Evolutionary conservation across 2,888 invertebrate species (phyloP), one percentile per base, ranked within the genome.

Genomic region (Eupeodes luniger): DNA sequence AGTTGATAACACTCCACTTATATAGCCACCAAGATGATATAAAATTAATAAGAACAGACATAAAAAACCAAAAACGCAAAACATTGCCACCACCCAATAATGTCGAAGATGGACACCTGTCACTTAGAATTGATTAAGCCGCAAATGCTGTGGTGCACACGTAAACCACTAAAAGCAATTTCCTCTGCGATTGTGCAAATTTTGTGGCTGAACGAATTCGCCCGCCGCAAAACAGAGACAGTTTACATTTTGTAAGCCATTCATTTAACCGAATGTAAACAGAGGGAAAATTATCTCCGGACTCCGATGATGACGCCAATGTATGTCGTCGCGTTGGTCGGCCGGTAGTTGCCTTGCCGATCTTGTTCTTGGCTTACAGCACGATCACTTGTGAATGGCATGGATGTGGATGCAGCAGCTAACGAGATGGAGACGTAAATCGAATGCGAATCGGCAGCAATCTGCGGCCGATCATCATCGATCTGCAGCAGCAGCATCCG

Each of bases 101-200:
- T 64, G 74, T 27, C 44, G 66, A 72, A 51, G 75, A 82, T 59
- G 62, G 76, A 78, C 86, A 87, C 87, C 87, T 87, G 87, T 87
- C 87, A 83, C 80, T 87, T 83, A 66, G 79, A 84, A 85, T 77
- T 84, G 85, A 70, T 69, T 70, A 69, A 40, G 77, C 88, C 81
- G 78, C 85, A 81, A 81, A 40, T 67, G 59, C 59, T 79, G 1
- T 7, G 5, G 34, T 36, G 55, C 40, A 62, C 85, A 85, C 81
- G 69, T 81, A 75, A 89, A 89, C 89, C 89, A 79, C 89, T 89
- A 89, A 85, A 89, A 89, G 85, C 89, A 89, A 89, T 89, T 89
- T 89, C 89, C 89, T 89, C 77, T 78, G 72, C 85, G 88, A 88
- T 88, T 88, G 88, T 88, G 88, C 88, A 88, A 88, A 88, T 88